These are phyloP conservation scores for Aphelenchoides fujianensis DNA, from an alignment of 1,140 invertebrate species.

Conservation along the genomic window DNA sequence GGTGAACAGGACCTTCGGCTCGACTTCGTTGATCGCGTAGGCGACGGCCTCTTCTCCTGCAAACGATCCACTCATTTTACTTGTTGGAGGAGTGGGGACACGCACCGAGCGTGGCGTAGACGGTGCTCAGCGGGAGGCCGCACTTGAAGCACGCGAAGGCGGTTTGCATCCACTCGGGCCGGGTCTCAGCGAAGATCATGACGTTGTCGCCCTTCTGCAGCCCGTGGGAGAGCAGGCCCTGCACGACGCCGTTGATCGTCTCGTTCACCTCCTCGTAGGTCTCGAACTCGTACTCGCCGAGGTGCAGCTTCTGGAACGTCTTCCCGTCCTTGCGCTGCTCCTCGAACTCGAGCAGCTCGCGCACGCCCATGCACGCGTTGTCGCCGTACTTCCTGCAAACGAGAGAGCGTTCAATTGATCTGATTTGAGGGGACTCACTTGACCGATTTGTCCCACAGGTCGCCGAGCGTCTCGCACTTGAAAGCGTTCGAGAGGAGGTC, in stretches of 20 bases:
- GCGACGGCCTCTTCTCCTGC: constrained; percentile 92
- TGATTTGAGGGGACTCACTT: not conserved
- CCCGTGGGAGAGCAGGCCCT: constrained; percentile 68
- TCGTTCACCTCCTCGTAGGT: not conserved
- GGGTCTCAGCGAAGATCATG: constrained; percentile 91
- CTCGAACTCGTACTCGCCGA: constrained; percentile 70
- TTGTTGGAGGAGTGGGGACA: no score
- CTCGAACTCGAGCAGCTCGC: constrained; percentile 84
- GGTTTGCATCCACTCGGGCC: constrained; percentile 92
- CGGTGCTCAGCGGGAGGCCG: constrained; percentile 84
- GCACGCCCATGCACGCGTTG: constrained; percentile 79
- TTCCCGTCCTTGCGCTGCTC: constrained; percentile 86
- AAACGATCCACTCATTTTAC: no score
- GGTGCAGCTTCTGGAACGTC: constrained; percentile 89
- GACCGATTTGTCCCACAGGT: constrained; percentile 71
- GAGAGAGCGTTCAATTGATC: not conserved
- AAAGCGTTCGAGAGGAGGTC: constrained; percentile 66
- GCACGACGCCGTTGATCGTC: not conserved
- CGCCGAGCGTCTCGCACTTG: constrained; percentile 80
- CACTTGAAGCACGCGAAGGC: constrained; percentile 89
- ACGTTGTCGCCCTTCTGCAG: constrained; percentile 72
- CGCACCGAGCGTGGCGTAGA: constrained; percentile 92
- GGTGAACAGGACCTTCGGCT: constrained; percentile 69
- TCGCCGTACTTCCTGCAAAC: not conserved
- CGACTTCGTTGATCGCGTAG: constrained; percentile 91